Evolutionary conservation across 2,113 vertebrate genomes (phyloP).

Genomic region (Archocentrus centrarchus): DNA sequence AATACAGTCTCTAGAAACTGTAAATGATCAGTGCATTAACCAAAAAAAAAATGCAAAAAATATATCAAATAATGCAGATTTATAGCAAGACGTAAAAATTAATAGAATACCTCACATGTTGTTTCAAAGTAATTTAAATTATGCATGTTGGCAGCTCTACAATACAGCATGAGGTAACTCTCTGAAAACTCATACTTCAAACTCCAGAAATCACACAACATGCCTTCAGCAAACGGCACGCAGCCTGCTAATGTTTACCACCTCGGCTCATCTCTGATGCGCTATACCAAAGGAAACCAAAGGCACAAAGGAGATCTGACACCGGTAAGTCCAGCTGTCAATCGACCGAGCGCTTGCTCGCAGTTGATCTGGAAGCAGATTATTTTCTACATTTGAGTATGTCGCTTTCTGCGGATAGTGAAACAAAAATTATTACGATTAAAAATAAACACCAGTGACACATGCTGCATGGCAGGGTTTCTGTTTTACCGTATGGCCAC

Average conservation of each 20-base stretch:
- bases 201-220: conserved; percentile 50
- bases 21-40: neutral
- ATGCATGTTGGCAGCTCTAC: conserved; percentile 33
- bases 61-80: neutral
- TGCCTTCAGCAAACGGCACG: conserved; percentile 49
- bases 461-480: neutral
- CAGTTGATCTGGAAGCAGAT: neutral
- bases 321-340: conserved; percentile 37
- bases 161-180: conserved; percentile 30
- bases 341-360: neutral
- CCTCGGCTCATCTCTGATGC: conserved; percentile 22
- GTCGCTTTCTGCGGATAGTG: neutral
- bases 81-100: neutral
- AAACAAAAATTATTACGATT: neutral
- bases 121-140: conserved; percentile 24
- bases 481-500: neutral
- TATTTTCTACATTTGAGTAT: neutral
- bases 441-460: neutral
- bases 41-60: neutral
- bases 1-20: neutral
- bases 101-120: neutral
- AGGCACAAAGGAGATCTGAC: conserved; percentile 3
- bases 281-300: conserved; percentile 22
- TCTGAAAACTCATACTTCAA: conserved; percentile 39
- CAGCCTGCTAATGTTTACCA: conserved; percentile 63